phyloP scores from a whole-genome alignment of 2,797 vertebrate genomes.

The Triplophysa bombifrons region DNA sequence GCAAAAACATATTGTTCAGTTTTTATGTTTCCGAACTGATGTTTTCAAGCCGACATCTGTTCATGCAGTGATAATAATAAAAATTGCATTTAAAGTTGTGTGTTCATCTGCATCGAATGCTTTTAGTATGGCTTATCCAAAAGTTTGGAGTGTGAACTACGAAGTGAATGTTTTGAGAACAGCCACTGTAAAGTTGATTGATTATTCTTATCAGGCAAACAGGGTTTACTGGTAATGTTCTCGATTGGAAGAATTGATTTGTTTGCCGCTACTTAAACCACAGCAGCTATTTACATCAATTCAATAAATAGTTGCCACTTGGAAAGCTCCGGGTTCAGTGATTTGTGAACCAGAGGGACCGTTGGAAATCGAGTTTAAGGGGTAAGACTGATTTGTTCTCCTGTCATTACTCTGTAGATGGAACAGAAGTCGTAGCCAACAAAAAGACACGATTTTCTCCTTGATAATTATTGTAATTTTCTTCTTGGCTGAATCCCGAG shows the following conservation, averaged over 20 bases:
- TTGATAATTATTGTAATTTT: constrained; percentile 57
- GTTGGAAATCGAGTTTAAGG: constrained; percentile 42
- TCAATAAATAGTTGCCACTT: constrained; percentile 59
- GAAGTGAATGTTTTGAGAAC: constrained; percentile 26
- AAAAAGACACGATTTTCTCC: constrained; percentile 52
- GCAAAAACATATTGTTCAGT: too few relatives aligned
- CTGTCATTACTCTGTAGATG: constrained; percentile 31
- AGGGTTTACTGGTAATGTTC: constrained; percentile 35
- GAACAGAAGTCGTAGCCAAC: constrained; percentile 48
- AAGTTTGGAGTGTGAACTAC: not conserved
- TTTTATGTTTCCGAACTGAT: too few relatives aligned
- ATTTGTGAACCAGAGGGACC: constrained; percentile 43
- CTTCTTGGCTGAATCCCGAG: constrained; percentile 46
- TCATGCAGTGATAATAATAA: too few relatives aligned
- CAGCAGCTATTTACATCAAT: constrained; percentile 49
- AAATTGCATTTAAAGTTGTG: not conserved
- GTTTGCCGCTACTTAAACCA: constrained; percentile 54
- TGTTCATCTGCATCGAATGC: not conserved
- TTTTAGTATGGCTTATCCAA: not conserved
- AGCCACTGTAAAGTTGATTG: constrained; percentile 23
- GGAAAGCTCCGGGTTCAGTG: constrained; percentile 40
- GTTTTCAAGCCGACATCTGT: too few relatives aligned
- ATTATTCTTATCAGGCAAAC: constrained; percentile 42
- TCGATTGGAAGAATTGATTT: constrained; percentile 51
- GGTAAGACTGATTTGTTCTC: constrained; percentile 35